Evolutionary conservation across 35 echinoderm and acorn worm species (phyloP).

Genomic region (Eucidaris tribuloides): DNA sequence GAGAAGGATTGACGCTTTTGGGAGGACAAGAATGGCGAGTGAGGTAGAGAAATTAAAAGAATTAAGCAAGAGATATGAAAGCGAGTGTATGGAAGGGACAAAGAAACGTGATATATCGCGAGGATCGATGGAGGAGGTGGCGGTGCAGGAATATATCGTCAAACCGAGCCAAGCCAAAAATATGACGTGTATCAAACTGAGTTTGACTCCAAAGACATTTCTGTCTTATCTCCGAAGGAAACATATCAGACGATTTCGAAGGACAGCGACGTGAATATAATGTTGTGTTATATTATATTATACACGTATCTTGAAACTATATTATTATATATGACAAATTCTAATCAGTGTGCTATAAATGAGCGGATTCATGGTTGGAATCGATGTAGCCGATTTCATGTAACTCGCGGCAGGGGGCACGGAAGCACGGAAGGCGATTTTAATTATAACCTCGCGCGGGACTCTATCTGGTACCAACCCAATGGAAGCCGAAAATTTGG

Average conservation of each 20-base stretch:
- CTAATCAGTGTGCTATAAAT: no score
- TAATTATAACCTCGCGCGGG: no score
- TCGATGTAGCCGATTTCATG: no score
- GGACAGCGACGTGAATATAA: no score
- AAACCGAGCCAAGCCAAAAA: background rate
- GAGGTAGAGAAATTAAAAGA: conserved; percentile 59
- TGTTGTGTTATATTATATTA: no score
- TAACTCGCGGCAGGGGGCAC: no score
- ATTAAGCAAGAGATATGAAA: conserved; percentile 48
- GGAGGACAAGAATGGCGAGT: conserved; percentile 58
- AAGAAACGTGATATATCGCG: background rate
- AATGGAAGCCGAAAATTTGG: conserved; percentile 29
- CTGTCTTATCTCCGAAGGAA: background rate
- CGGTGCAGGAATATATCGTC: background rate
- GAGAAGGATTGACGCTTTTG: conserved; percentile 61
- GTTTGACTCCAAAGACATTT: background rate
- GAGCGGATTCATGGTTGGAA: no score
- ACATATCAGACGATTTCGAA: no score
- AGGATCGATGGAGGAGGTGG: background rate
- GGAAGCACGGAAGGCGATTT: no score
- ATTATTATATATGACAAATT: no score
- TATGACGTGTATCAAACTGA: background rate
- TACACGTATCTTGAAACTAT: no score
- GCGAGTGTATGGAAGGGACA: conserved; percentile 56
- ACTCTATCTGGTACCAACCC: no score